Evolutionary conservation across 2,888 invertebrate genomes (phyloP).

Genomic region (Endotricha flammealis): DNA sequence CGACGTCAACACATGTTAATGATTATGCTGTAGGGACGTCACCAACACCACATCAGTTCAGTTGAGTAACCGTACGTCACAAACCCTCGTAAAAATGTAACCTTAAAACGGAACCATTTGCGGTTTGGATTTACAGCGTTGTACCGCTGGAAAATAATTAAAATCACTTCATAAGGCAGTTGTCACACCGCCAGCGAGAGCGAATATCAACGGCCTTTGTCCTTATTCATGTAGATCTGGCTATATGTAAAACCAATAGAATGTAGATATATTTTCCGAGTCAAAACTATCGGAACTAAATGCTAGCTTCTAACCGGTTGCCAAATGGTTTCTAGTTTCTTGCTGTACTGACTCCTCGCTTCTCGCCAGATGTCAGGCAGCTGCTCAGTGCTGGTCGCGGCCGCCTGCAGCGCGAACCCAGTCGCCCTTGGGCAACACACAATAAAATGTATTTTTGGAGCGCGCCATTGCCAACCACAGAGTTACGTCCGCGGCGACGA

Average conservation of each 20-base stretch:
- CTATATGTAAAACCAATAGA: too few relatives aligned
- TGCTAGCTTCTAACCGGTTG: too few relatives aligned
- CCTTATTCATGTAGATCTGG: too few relatives aligned
- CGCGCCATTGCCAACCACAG: constrained; percentile 67
- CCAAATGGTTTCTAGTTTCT: too few relatives aligned
- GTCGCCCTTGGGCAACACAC: constrained; percentile 68
- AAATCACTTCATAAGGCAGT: constrained; percentile 58
- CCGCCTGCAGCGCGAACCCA: constrained; percentile 12
- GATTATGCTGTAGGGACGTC: too few relatives aligned
- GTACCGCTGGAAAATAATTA: constrained; percentile 45
- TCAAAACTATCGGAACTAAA: too few relatives aligned
- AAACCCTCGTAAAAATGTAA: constrained; percentile 2
- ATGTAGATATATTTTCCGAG: too few relatives aligned
- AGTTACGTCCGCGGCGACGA: constrained; percentile 57
- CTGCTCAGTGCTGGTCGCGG: constrained; percentile 7
- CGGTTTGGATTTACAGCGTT: constrained; percentile 47
- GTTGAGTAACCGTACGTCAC: not conserved
- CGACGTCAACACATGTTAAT: too few relatives aligned
- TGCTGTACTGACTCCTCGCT: too few relatives aligned
- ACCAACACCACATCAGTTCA: not conserved
- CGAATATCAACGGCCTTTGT: too few relatives aligned
- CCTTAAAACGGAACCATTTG: constrained; percentile 37
- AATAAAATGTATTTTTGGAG: constrained; percentile 72
- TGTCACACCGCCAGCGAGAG: too few relatives aligned
- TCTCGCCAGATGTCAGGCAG: constrained; percentile 10